These are phyloP conservation scores for Chionis minor DNA, from an alignment of 2,113 vertebrate genomes.

Conservation along the genomic window DNA sequence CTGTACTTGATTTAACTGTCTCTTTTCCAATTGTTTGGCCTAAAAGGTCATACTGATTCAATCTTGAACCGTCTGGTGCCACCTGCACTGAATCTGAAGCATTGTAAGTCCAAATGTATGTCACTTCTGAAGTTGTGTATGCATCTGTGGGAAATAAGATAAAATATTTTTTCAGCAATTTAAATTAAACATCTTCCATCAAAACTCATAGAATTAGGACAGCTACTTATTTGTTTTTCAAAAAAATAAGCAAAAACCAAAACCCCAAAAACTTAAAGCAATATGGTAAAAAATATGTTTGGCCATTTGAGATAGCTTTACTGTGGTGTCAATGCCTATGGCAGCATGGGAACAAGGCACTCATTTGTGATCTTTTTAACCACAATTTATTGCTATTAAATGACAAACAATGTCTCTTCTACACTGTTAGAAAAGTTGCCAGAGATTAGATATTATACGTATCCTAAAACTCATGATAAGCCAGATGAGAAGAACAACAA, in stretches of 20 bases:
- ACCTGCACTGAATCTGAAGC: constrained; percentile 94
- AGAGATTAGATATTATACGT: neutral
- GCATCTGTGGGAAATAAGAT: constrained; percentile 80
- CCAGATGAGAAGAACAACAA: neutral
- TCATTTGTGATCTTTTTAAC: neutral
- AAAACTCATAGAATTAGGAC: neutral
- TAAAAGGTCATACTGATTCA: constrained; percentile 96
- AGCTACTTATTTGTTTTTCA: neutral
- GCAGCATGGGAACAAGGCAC: neutral
- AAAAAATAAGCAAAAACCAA: neutral
- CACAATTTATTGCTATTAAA: neutral
- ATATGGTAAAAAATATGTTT: neutral
- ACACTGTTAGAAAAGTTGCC: neutral
- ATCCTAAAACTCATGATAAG: neutral
- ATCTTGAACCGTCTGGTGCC: constrained; percentile 91
- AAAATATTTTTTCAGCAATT: neutral
- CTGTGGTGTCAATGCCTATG: neutral
- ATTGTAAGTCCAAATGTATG: constrained; percentile 93
- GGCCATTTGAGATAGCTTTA: neutral
- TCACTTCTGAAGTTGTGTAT: constrained; percentile 95
- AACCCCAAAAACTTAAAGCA: neutral
- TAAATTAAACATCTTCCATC: neutral
- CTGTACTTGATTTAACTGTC: constrained; percentile 96
- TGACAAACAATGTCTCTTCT: neutral
- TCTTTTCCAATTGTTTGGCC: constrained; percentile 96